Conservation (phyloP, 2,797 vertebrate genomes). For the Sebastes melanostomus region DNA sequence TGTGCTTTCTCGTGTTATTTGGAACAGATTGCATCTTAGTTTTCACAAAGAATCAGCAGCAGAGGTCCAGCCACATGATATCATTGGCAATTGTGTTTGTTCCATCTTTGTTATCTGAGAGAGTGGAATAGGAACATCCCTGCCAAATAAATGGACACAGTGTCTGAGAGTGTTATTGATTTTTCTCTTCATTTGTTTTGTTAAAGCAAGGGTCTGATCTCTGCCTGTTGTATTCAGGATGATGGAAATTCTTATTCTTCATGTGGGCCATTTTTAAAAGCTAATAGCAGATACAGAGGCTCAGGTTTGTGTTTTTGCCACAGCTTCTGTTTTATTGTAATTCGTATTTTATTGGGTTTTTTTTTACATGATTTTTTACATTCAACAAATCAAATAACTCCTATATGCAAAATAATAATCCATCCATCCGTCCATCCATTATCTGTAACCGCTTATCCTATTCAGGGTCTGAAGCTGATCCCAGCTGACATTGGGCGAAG, state of each 20-base stretch:
- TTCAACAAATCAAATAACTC: no score
- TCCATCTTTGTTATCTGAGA: constrained; percentile 62
- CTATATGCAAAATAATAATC: no score
- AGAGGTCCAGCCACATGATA: constrained; percentile 25
- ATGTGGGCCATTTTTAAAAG: neutral
- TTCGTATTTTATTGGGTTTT: rapidly evolving
- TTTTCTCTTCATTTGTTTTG: constrained; percentile 63
- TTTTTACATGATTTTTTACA: no score
- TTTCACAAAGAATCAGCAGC: constrained; percentile 21
- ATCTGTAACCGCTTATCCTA: no score
- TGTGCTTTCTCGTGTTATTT: neutral
- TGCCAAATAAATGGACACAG: constrained; percentile 66
- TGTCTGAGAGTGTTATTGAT: constrained; percentile 71
- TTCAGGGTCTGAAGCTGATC: no score
- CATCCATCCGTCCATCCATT: no score
- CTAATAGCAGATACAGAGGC: neutral
- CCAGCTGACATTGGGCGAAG: no score
- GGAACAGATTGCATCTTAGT: constrained; percentile 17
- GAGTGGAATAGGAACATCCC: constrained; percentile 50
- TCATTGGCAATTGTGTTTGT: constrained; percentile 25
- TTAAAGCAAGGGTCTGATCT: constrained; percentile 54
- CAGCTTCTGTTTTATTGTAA: neutral
- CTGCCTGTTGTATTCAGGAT: constrained; percentile 23
- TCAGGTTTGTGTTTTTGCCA: neutral
- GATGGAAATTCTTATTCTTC: constrained; percentile 19